Base-by-base conservation (phyloP, 2,113 vertebrate genomes). In the Plecotus auritus region DNA sequence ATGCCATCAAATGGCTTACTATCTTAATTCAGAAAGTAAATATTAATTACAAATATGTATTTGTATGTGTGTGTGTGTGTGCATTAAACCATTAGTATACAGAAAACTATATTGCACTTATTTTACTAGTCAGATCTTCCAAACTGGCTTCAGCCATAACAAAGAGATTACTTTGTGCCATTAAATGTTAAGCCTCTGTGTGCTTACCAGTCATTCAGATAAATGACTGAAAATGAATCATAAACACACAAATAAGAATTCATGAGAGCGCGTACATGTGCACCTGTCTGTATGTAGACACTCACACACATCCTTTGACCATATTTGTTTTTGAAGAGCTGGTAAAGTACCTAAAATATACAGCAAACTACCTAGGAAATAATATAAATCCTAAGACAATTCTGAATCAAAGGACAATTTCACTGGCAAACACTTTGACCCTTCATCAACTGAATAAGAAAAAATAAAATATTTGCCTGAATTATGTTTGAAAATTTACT, bases 1-100 rank as follows among this genome's bases (percentile, higher is more conserved):
- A 97, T 88, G 95, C 89, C 96, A 98, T 72, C 95, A 97, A 98
- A 96, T 94, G 90, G 90, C 69, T 89, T 93, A 93, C 76, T 64
- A 70, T 20, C 13, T 66, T 69, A 86, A 82, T 45, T 80, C 12
- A 82, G 84, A 87, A 91, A 7, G 16, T 16, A 84, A 7, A 69
- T 77, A n/a, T 77, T 83, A 85, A 66, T 85, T 70, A 69, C 72
- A 85, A 10, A 22, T 59, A 83, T 11, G 45, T 17, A 49, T 26
- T 26, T 4, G 18, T 54, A 20, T 69, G 32, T 6, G 30, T 40
- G 8, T 72, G 10, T 47, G 3, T 28, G 20, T 32, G 10, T 67
- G 12, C 61, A 81, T 37, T n/a, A 78, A 95, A 51, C 14, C 72
- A 94, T 67, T 90, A 59, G 13, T 30, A 84, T 32, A 51, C 5